Conservation (phyloP, 2,113 vertebrate genomes). For the Gymnogyps californianus region DNA sequence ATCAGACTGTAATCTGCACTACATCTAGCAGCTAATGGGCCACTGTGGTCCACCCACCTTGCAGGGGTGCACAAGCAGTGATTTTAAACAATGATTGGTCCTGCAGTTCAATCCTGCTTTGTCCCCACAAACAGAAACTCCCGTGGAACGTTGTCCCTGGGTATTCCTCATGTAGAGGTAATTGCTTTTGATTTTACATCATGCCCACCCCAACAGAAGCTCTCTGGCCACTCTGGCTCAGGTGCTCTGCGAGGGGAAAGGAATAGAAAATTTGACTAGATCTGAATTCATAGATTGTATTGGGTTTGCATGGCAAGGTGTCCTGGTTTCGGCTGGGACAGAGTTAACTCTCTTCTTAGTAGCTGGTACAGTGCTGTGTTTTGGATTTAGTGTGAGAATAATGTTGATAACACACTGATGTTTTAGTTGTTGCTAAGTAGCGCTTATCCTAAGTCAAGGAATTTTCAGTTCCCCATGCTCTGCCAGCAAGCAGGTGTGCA, state of each 20-base stretch:
- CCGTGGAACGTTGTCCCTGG: fast-evolving
- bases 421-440: too few species aligned
- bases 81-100: neutral
- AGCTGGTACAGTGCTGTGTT: too few species aligned
- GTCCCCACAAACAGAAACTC: neutral
- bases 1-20: neutral
- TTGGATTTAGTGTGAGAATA: too few species aligned
- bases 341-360: too few species aligned
- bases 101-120: neutral
- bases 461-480: too few species aligned
- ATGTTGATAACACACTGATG: too few species aligned
- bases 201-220: neutral
- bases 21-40: neutral
- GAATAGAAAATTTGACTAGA: neutral
- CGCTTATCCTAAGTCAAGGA: too few species aligned
- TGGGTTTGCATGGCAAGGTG: neutral
- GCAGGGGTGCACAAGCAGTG: neutral
- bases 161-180: neutral
- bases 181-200: neutral
- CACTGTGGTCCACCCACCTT: neutral
- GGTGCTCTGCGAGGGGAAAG: neutral
- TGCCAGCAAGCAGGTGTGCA: too few species aligned
- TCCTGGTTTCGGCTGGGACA: too few species aligned
- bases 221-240: neutral
- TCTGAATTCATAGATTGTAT: neutral